These are phyloP conservation scores for Rhyacophila brunnea DNA, from an alignment of 1,140 invertebrate species.

Conservation along the genomic window DNA sequence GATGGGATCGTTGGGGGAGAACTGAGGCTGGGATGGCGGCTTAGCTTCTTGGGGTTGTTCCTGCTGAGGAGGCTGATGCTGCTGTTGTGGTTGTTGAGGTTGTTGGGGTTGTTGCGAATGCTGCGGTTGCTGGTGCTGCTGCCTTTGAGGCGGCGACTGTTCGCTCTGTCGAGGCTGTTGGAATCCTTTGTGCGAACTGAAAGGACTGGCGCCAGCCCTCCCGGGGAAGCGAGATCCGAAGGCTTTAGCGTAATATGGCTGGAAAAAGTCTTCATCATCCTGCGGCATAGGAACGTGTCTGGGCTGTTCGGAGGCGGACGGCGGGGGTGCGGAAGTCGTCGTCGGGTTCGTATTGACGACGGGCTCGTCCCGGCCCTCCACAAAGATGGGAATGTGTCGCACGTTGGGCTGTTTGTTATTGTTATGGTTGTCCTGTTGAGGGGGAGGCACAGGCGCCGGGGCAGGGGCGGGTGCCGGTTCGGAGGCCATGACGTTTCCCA, in stretches of 20 bases:
- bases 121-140: slow-evolving; percentile 42
- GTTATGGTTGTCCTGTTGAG: slow-evolving; percentile 38
- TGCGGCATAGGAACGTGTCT: slow-evolving; percentile 41
- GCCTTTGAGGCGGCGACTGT: slow-evolving; percentile 41
- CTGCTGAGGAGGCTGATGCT: slow-evolving; percentile 41
- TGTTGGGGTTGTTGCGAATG: slow-evolving; percentile 37
- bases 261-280: slow-evolving; percentile 39
- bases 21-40: slow-evolving; percentile 43
- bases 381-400: slow-evolving; percentile 83
- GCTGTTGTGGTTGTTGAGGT: slow-evolving; percentile 40
- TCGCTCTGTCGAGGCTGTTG: slow-evolving; percentile 39
- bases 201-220: slow-evolving; percentile 45
- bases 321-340: slow-evolving; percentile 42
- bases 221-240: slow-evolving; percentile 48
- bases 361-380: slow-evolving; percentile 77
- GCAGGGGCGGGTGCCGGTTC: slow-evolving; percentile 18
- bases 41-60: slow-evolving; percentile 38
- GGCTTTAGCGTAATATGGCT: slow-evolving; percentile 45
- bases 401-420: slow-evolving; percentile 46
- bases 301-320: slow-evolving; percentile 48
- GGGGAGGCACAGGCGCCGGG: slow-evolving; percentile 39
- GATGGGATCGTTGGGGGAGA: slow-evolving; percentile 65
- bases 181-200: slow-evolving; percentile 41
- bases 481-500: slow-evolving; percentile 40
- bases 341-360: slow-evolving; percentile 56